These are phyloP conservation scores for Oncorhynchus gorbuscha DNA, from an alignment of 2,113 vertebrate species.

Conservation along the genomic window DNA sequence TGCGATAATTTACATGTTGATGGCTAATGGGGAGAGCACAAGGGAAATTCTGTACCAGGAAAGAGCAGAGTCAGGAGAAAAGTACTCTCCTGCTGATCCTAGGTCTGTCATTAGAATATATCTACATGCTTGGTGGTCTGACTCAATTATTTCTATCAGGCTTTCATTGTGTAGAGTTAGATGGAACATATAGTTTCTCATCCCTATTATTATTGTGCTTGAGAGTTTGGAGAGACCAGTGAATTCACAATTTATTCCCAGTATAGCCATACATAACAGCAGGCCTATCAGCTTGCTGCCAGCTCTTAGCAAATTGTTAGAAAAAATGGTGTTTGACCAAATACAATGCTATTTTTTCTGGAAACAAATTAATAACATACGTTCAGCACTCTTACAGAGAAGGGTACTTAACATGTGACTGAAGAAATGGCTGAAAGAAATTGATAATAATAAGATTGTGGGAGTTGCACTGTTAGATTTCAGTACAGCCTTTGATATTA, in stretches of 20 bases:
- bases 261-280: background rate
- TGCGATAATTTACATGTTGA: conserved; percentile 72
- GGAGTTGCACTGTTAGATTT: too few relatives aligned
- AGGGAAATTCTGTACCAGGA: conserved; percentile 58
- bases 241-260: background rate
- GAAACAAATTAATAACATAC: too few relatives aligned
- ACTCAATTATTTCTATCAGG: background rate
- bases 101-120: conserved; percentile 27
- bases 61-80: conserved; percentile 27
- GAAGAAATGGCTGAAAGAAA: too few relatives aligned
- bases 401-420: too few relatives aligned
- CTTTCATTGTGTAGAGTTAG: background rate
- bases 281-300: too few relatives aligned
- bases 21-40: conserved; percentile 68
- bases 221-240: background rate
- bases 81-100: conserved; percentile 31
- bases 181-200: background rate
- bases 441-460: too few relatives aligned
- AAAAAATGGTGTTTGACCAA: too few relatives aligned
- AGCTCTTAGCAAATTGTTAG: too few relatives aligned
- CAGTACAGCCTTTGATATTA: too few relatives aligned
- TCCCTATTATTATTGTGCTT: background rate
- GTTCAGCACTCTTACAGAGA: too few relatives aligned
- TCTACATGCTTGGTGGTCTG: conserved; percentile 15
- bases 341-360: too few relatives aligned